These are phyloP conservation scores for Drosophila kuntzei DNA, from an alignment of 2,888 invertebrate species.

Conservation along the genomic window DNA sequence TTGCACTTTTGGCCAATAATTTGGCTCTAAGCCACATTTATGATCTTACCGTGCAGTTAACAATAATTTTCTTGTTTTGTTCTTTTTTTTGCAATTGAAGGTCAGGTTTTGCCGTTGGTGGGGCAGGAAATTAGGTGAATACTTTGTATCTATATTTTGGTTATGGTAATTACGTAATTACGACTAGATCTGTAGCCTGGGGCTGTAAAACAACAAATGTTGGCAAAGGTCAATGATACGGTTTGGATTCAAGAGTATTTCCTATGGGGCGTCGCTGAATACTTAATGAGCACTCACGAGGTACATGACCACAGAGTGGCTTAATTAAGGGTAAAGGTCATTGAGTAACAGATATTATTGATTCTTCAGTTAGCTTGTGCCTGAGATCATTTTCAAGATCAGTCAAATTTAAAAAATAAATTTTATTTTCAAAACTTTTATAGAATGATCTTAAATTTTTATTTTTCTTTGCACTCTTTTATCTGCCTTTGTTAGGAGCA, in stretches of 20 bases:
- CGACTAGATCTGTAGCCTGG: slow-evolving; percentile 25
- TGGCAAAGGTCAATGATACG: slow-evolving; percentile 52
- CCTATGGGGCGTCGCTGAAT: slow-evolving; percentile 42
- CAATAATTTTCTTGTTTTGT: slow-evolving; percentile 8
- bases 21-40: slow-evolving; percentile 19
- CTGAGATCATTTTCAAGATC: background rate
- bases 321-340: slow-evolving; percentile 40
- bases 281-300: slow-evolving; percentile 28
- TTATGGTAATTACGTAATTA: slow-evolving; percentile 71
- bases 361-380: background rate
- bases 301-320: slow-evolving; percentile 26
- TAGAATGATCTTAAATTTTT: background rate
- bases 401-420: background rate
- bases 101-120: slow-evolving; percentile 43
- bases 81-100: slow-evolving; percentile 63
- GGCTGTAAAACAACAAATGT: slow-evolving; percentile 31
- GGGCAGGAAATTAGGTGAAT: slow-evolving; percentile 57
- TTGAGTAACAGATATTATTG: background rate
- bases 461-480: background rate
- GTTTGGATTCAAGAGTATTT: slow-evolving; percentile 32
- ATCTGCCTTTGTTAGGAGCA: background rate
- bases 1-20: slow-evolving; percentile 47
- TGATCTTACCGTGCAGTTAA: slow-evolving; percentile 40
- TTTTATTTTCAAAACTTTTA: background rate
- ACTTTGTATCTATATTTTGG: slow-evolving; percentile 45